These are phyloP conservation scores for Euthynnus affinis DNA, from an alignment of 2,797 vertebrate genomes.

Conservation along the genomic window DNA sequence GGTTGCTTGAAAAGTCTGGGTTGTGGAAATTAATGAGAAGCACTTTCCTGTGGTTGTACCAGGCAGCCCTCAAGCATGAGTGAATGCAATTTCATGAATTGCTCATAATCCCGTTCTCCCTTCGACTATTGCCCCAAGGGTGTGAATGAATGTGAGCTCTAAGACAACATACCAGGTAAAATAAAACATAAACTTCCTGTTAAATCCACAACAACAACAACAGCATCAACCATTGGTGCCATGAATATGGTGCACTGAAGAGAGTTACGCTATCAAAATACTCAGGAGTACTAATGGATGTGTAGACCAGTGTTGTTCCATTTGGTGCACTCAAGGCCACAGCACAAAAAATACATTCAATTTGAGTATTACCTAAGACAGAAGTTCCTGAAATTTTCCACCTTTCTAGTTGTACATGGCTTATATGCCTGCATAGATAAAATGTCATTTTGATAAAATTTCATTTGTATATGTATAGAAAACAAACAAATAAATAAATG, in stretches of 20 bases:
- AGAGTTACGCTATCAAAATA: conserved; percentile 39
- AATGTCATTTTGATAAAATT: neutral
- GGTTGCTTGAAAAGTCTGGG: conserved; percentile 54
- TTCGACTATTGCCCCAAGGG: conserved; percentile 44
- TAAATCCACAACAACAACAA: conserved; percentile 41
- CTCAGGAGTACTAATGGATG: conserved; percentile 36
- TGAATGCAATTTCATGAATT: conserved; percentile 58
- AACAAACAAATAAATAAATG: neutral
- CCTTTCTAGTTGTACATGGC: neutral
- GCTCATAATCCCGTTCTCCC: conserved; percentile 53
- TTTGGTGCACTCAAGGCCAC: conserved; percentile 20
- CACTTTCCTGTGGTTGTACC: conserved; percentile 62
- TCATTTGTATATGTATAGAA: neutral
- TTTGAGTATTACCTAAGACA: conserved; percentile 32
- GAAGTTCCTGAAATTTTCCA: neutral
- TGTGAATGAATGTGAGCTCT: conserved; percentile 51
- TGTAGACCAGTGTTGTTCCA: conserved; percentile 21
- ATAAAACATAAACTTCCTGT: conserved; percentile 43
- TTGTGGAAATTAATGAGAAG: conserved; percentile 72
- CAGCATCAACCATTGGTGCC: conserved; percentile 25
- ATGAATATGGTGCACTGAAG: conserved; percentile 15
- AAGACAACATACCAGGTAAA: conserved; percentile 44
- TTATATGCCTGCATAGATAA: neutral
- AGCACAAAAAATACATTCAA: conserved; percentile 10
- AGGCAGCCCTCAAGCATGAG: conserved; percentile 68